These are phyloP conservation scores for Neogobius melanostomus DNA, from an alignment of 2,113 vertebrate genomes.

Conservation along the genomic window DNA sequence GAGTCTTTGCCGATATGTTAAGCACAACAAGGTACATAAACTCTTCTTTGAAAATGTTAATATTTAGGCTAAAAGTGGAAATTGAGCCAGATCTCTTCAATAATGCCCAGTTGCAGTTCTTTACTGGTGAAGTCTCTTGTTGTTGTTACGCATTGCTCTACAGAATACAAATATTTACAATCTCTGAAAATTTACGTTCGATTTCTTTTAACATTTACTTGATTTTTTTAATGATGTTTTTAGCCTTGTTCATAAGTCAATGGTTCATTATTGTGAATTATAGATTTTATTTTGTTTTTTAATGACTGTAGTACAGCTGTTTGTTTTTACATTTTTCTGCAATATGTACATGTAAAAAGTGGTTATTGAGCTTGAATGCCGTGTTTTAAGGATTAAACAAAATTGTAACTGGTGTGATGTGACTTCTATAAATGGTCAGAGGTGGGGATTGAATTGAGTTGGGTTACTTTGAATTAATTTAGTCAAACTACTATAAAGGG, in stretches of 20 bases:
- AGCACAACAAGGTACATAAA: slow-evolving; percentile 46
- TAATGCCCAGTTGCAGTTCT: slow-evolving; percentile 57
- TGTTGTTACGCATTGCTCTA: slow-evolving; percentile 65
- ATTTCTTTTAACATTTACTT: slow-evolving; percentile 46
- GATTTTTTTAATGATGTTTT: slow-evolving; percentile 42
- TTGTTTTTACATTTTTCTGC: slow-evolving; percentile 75
- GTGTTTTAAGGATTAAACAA: slow-evolving; percentile 90
- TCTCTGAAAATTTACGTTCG: slow-evolving; percentile 29
- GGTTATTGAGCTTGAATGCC: slow-evolving; percentile 91
- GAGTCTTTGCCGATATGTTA: slow-evolving; percentile 65
- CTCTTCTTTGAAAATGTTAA: slow-evolving; percentile 43
- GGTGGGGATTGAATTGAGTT: too few relatives aligned
- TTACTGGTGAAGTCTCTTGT: slow-evolving; percentile 52
- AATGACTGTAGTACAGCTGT: slow-evolving; percentile 57
- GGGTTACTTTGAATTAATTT: too few relatives aligned
- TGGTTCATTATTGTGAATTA: slow-evolving; percentile 75
- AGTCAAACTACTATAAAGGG: too few relatives aligned
- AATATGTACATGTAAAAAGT: slow-evolving; percentile 87
- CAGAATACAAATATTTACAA: slow-evolving; percentile 61
- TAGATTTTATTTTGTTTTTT: slow-evolving; percentile 52
- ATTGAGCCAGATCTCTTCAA: slow-evolving; percentile 39
- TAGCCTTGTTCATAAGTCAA: slow-evolving; percentile 48
- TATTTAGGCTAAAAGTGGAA: slow-evolving; percentile 39
- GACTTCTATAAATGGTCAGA: not conserved
- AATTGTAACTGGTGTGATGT: slow-evolving; percentile 60